Conservation (phyloP, 1,140 invertebrate genomes). For the Penaeus vannamei region DNA sequence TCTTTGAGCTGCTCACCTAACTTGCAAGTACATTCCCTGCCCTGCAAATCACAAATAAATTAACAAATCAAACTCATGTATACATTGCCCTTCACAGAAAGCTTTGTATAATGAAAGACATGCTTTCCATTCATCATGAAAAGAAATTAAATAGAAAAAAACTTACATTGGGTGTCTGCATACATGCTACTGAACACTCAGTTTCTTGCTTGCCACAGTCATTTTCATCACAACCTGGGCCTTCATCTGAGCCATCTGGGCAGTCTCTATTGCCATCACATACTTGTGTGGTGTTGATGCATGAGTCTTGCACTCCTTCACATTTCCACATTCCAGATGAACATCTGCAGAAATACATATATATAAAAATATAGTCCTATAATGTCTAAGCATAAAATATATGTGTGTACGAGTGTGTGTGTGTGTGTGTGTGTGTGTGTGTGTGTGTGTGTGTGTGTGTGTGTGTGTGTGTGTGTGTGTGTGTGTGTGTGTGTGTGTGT, state of each 20-base stretch:
- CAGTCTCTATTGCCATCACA: constrained; percentile 91
- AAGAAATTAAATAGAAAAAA: constrained; percentile 54
- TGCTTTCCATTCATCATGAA: too few relatives aligned
- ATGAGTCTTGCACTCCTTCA: constrained; percentile 83
- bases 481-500: too few relatives aligned
- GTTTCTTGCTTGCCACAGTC: constrained; percentile 80
- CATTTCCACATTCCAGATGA: constrained; percentile 86
- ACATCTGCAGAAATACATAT: constrained; percentile 76
- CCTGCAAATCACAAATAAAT: constrained; percentile 52
- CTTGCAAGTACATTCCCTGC: constrained; percentile 74
- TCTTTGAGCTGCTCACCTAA: constrained; percentile 70
- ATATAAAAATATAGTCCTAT: background rate
- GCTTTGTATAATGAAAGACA: too few relatives aligned
- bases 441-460: too few relatives aligned
- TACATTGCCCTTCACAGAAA: too few relatives aligned
- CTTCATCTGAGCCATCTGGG: constrained; percentile 93
- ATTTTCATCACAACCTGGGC: constrained; percentile 84
- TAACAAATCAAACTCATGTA: background rate
- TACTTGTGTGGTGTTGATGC: constrained; percentile 77
- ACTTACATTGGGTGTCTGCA: constrained; percentile 86
- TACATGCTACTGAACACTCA: constrained; percentile 88
- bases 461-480: too few relatives aligned
- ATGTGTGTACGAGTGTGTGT: too few relatives aligned
- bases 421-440: too few relatives aligned
- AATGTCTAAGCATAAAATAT: too few relatives aligned